Evolutionary conservation across 2,113 vertebrate genomes (phyloP).

Genomic region (Pipra filicauda): DNA sequence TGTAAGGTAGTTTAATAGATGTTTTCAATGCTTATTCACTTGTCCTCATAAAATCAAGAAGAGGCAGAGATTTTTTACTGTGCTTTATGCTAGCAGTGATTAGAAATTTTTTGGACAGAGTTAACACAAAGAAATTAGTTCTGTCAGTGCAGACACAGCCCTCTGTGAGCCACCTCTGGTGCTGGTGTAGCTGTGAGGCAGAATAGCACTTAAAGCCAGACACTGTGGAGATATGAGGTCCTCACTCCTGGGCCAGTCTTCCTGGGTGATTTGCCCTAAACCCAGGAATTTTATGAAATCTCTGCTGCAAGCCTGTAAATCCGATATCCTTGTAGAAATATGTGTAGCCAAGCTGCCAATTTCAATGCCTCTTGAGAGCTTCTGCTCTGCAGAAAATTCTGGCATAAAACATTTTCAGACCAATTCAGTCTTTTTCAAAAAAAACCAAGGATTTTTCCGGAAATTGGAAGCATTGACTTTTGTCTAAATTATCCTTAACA

Average conservation of each 20-base stretch:
- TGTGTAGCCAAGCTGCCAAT: not conserved
- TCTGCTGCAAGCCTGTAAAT: not conserved
- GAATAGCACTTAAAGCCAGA: not conserved
- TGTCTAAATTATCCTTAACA: not conserved
- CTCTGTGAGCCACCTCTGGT: not conserved
- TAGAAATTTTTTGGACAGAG: not conserved
- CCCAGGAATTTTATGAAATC: not conserved
- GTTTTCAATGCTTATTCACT: not conserved
- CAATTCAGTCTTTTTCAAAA: not conserved
- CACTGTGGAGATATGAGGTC: not conserved
- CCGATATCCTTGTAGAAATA: not conserved
- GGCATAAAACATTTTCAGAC: not conserved
- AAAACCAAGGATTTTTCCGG: not conserved
- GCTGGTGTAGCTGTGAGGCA: not conserved
- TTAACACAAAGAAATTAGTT: not conserved
- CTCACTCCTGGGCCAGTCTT: not conserved
- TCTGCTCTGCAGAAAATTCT: not conserved
- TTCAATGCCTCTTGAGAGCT: not conserved
- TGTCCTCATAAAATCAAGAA: not conserved
- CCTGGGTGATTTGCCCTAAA: slow-evolving; percentile 4
- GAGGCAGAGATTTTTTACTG: not conserved
- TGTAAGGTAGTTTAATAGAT: not conserved
- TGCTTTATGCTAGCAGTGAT: accelerated
- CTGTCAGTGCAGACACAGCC: not conserved
- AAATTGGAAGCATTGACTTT: not conserved